These are phyloP conservation scores for Isichthys henryi DNA, from an alignment of 2,113 vertebrate genomes.

Conservation along the genomic window DNA sequence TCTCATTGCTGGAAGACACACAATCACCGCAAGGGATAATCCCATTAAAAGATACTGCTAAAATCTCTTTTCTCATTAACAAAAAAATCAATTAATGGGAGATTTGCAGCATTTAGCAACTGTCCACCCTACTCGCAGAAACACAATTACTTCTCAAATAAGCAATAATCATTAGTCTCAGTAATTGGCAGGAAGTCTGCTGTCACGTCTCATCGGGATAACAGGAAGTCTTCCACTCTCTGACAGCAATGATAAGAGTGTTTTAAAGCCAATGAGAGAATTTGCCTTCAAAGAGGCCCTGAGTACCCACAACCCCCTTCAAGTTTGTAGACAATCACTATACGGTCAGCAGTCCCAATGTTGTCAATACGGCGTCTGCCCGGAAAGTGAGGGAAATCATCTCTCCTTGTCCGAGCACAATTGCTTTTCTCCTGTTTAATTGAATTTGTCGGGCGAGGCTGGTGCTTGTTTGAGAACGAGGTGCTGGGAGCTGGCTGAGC, in stretches of 20 bases:
- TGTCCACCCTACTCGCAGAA: neutral
- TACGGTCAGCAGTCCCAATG: neutral
- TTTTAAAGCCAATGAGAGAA: neutral
- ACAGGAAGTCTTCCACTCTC: neutral
- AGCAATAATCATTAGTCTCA: neutral
- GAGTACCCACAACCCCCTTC: neutral
- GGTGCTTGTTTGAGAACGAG: conserved; percentile 25
- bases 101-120: neutral
- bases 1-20: neutral
- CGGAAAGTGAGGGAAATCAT: neutral
- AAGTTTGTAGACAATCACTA: neutral
- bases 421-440: conserved; percentile 13
- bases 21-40: neutral
- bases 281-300: neutral
- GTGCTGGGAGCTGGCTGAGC: conserved; percentile 13
- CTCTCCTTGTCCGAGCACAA: conserved; percentile 8
- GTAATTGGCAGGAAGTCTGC: neutral
- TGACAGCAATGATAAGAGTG: neutral
- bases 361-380: neutral
- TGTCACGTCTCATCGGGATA: neutral
- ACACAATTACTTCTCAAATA: conserved; percentile 13
- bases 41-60: neutral
- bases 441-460: conserved; percentile 16
- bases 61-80: conserved; percentile 8
- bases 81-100: conserved; percentile 4